Conservation (phyloP, 2,797 vertebrate genomes). For the Microchirus variegatus region DNA sequence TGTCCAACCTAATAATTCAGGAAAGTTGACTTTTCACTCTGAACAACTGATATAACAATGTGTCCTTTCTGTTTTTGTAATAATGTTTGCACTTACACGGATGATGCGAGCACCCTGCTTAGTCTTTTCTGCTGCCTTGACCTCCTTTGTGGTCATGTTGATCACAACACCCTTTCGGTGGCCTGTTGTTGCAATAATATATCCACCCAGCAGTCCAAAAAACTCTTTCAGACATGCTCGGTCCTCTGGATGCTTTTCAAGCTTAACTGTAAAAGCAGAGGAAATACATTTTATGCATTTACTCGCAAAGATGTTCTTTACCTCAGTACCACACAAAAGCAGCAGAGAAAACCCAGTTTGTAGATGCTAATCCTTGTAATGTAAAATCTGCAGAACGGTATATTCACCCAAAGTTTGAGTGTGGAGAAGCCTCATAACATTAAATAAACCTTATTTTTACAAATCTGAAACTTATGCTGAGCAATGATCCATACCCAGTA, state of each 20-base stretch:
- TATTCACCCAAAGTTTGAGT: not conserved
- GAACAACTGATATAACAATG: no score
- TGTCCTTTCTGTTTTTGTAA: no score
- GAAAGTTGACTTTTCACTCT: no score
- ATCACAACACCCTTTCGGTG: conserved; percentile 1
- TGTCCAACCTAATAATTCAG: not conserved
- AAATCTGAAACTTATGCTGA: not conserved
- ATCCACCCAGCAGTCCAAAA: conserved; percentile 1
- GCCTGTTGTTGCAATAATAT: not conserved
- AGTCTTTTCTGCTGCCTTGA: not conserved
- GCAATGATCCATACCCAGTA: not conserved
- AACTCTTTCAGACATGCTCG: not conserved
- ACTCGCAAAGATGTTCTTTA: not conserved
- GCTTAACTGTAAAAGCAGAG: not conserved
- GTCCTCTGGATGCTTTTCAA: not conserved
- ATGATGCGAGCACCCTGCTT: not conserved
- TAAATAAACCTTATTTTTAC: not conserved
- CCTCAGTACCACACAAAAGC: not conserved
- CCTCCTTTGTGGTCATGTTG: conserved; percentile 3
- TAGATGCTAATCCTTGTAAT: not conserved
- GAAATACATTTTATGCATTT: not conserved
- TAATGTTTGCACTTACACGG: no score
- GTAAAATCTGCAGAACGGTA: not conserved
- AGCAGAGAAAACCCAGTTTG: not conserved
- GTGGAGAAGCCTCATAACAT: not conserved